Conservation (phyloP, 2,797 vertebrate species). For the Potorous gilbertii region DNA sequence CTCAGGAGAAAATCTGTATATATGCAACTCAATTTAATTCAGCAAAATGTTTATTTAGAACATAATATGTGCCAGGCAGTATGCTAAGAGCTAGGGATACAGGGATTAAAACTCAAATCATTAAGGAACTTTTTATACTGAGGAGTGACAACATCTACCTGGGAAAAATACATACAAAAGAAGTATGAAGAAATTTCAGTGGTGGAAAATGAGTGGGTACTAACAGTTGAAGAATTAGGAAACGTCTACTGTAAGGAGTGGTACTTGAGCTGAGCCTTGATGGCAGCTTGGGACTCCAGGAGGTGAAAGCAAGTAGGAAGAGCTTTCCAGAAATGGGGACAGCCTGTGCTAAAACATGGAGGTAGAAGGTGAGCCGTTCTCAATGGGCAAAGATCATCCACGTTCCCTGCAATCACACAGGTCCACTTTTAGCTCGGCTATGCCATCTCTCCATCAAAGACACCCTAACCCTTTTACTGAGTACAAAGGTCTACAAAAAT, state of each 20-base stretch:
- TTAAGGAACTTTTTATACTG: neutral
- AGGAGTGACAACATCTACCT: neutral
- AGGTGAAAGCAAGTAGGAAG: too few species aligned
- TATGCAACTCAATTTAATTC: neutral
- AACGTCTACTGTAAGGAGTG: too few species aligned
- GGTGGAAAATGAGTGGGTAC: too few species aligned
- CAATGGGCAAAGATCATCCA: neutral
- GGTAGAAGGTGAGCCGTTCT: neutral
- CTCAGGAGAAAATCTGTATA: neutral
- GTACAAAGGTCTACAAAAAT: neutral
- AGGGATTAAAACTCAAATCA: neutral
- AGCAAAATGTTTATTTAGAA: neutral
- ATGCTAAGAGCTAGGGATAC: neutral
- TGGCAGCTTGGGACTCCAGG: too few species aligned
- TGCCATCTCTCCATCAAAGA: neutral
- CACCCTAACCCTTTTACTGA: neutral
- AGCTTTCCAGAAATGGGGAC: too few species aligned
- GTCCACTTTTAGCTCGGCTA: neutral
- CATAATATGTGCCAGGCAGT: neutral
- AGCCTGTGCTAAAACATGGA: too few species aligned
- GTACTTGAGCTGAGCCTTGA: too few species aligned
- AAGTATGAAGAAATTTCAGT: neutral
- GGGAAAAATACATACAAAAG: neutral
- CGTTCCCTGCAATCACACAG: neutral
- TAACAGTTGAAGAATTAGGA: too few species aligned